phyloP scores from a whole-genome alignment of 2,888 invertebrate genomes.

The Brachynemurus nebulosus region DNA sequence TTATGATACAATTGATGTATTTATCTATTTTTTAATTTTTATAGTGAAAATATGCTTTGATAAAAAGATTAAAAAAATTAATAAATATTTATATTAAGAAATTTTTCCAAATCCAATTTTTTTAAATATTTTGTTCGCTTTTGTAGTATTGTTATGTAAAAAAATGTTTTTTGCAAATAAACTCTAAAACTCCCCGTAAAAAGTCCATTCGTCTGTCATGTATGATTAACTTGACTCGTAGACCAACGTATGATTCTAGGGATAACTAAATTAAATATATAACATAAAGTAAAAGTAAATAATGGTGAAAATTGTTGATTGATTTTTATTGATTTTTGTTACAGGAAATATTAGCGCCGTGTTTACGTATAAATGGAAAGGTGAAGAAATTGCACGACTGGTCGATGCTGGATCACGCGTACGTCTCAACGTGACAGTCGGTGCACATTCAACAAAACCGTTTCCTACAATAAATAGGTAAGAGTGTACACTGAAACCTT shows the following conservation, averaged over 20 bases:
- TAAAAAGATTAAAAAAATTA: too few relatives aligned
- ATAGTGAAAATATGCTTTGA: too few relatives aligned
- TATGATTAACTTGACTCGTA: background rate
- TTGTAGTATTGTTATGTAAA: too few relatives aligned
- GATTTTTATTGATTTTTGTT: constrained; percentile 18
- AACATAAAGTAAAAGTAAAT: background rate
- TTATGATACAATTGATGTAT: too few relatives aligned
- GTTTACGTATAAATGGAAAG: constrained; percentile 67
- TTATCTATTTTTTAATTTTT: too few relatives aligned
- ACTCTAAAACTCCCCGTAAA: too few relatives aligned
- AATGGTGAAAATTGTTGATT: background rate
- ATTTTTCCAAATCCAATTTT: too few relatives aligned
- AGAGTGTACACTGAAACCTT: too few relatives aligned
- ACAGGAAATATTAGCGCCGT: constrained; percentile 70
- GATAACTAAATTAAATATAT: background rate
- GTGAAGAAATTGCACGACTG: constrained; percentile 54
- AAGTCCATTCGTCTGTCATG: too few relatives aligned
- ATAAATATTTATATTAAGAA: too few relatives aligned
- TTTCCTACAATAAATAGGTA: constrained; percentile 62
- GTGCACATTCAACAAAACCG: constrained; percentile 38
- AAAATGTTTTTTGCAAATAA: too few relatives aligned
- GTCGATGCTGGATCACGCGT: constrained; percentile 57
- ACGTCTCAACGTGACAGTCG: constrained; percentile 53
- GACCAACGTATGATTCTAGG: background rate
- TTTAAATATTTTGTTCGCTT: too few relatives aligned